phyloP scores from a whole-genome alignment of 2,113 vertebrate species.

The Vulpes vulpes region DNA sequence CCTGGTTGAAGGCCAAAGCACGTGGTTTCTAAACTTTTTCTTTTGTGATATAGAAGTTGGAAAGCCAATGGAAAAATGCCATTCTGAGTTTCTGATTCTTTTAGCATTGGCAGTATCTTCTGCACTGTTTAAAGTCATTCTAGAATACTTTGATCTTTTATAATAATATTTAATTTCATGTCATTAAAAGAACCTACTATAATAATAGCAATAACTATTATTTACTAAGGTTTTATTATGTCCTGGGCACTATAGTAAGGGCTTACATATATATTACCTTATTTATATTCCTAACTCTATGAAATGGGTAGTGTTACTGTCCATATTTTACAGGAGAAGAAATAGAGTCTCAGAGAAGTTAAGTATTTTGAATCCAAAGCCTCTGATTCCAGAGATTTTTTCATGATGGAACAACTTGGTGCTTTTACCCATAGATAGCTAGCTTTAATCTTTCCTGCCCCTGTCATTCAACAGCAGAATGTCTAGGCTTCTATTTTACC shows the following conservation, averaged over 20 bases:
- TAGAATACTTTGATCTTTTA: constrained; percentile 45
- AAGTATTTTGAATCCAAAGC: not conserved
- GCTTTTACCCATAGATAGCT: not conserved
- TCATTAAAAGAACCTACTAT: constrained; percentile 15
- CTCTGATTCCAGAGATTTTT: constrained; percentile 18
- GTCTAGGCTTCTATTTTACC: not conserved
- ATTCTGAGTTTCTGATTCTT: not conserved
- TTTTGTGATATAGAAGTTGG: constrained; percentile 57
- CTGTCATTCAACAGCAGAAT: not conserved
- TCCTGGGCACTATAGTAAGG: not conserved
- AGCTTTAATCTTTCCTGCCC: not conserved
- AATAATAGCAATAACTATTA: not conserved
- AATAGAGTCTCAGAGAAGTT: not conserved
- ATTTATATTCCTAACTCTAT: not conserved
- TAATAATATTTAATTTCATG: constrained; percentile 42
- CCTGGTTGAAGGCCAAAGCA: constrained; percentile 71
- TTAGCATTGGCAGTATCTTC: constrained; percentile 37
- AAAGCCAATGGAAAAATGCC: constrained; percentile 50
- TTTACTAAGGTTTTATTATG: constrained; percentile 41
- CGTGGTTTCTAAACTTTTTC: constrained; percentile 32
- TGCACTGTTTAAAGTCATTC: constrained; percentile 20
- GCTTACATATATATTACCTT: not conserved
- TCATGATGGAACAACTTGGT: not conserved
- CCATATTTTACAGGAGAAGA: constrained; percentile 15
- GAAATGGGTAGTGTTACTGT: not conserved